These are phyloP conservation scores for Orchestia grillus DNA, from an alignment of 1,140 invertebrate genomes.

Conservation along the genomic window DNA sequence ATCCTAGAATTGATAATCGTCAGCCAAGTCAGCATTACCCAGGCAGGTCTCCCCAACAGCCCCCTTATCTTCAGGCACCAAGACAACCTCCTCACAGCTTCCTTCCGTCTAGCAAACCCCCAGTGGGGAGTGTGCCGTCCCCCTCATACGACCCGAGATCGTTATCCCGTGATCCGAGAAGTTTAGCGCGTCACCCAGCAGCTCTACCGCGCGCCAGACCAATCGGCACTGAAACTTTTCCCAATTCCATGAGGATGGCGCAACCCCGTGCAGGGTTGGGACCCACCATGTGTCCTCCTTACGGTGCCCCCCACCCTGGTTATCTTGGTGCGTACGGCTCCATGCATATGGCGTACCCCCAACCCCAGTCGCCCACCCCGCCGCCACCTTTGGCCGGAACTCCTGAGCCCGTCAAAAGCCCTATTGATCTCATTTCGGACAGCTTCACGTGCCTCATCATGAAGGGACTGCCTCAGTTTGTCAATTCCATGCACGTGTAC, in stretches of 20 bases:
- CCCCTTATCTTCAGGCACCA: neutral
- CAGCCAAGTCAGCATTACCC: neutral
- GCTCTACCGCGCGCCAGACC: neutral
- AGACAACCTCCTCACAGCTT: neutral
- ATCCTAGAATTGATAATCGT: neutral
- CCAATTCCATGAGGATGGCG: neutral
- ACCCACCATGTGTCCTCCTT: neutral
- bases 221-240: neutral
- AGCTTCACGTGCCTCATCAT: conserved; percentile 57
- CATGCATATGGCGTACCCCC: neutral
- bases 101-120: neutral
- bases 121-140: neutral
- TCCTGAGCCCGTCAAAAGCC: conserved; percentile 6
- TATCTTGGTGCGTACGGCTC: conserved; percentile 2
- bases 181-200: neutral
- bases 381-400: neutral
- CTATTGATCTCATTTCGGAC: neutral
- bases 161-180: conserved; percentile 22
- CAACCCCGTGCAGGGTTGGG: neutral
- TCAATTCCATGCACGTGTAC: conserved; percentile 58
- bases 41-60: neutral
- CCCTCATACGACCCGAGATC: conserved; percentile 18
- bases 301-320: neutral
- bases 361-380: conserved; percentile 21
- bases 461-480: conserved; percentile 55